These are phyloP conservation scores for Morpho deidamia DNA, from an alignment of 2,888 invertebrate genomes.

Conservation along the genomic window DNA sequence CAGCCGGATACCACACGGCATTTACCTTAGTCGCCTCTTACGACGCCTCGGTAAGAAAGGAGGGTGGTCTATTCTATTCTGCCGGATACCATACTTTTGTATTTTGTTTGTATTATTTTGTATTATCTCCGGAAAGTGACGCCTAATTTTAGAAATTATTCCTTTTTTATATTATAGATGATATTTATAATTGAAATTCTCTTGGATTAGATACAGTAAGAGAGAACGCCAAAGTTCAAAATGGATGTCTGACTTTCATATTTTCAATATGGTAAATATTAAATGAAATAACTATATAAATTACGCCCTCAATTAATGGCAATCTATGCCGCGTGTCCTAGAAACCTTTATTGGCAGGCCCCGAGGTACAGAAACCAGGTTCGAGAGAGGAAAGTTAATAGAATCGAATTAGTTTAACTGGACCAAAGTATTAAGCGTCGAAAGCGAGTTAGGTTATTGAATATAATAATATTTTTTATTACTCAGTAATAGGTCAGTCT, in stretches of 20 bases:
- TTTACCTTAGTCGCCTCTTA: no score
- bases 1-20: no score
- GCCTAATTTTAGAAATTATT: no score
- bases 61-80: no score
- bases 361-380: slow-evolving; percentile 8
- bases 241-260: neutral
- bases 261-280: neutral
- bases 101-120: no score
- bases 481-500: no score
- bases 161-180: no score
- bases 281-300: neutral
- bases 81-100: no score
- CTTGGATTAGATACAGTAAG: no score
- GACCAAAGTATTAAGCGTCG: slow-evolving; percentile 1
- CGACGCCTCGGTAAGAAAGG: no score
- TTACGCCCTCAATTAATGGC: neutral
- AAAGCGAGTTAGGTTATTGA: neutral
- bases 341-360: slow-evolving; percentile 8
- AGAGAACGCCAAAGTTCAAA: neutral
- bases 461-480: neutral
- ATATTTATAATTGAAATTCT: no score
- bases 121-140: no score
- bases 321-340: slow-evolving; percentile 4
- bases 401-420: slow-evolving; percentile 7
- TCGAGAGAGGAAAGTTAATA: slow-evolving; percentile 3